Conservation (phyloP, 2,113 vertebrate species). For the Kobus ellipsiprymnus region DNA sequence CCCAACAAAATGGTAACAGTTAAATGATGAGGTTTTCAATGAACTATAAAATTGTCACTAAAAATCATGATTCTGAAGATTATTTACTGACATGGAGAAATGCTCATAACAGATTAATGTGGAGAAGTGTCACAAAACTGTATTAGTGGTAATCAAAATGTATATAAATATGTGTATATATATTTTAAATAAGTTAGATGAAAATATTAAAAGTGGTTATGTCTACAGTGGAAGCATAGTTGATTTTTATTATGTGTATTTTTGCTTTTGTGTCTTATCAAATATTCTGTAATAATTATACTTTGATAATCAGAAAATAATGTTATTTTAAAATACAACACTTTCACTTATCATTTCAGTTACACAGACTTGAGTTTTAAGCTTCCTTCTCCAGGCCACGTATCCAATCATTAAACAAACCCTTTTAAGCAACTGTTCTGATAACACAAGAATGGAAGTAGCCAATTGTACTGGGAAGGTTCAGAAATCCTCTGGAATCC, state of each 20-base stretch:
- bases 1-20: neutral
- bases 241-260: neutral
- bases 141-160: neutral
- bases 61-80: neutral
- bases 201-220: neutral
- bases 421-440: neutral
- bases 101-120: neutral
- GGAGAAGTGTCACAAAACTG: neutral
- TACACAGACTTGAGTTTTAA: neutral
- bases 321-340: neutral
- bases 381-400: neutral
- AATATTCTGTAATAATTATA: neutral
- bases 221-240: neutral
- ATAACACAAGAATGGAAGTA: neutral
- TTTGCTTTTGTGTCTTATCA: neutral
- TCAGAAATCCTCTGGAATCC: neutral
- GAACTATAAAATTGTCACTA: neutral
- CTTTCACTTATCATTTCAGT: neutral
- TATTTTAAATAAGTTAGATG: neutral
- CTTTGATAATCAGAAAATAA: neutral
- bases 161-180: neutral
- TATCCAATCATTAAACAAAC: neutral
- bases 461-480: neutral
- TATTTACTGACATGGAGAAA: neutral
- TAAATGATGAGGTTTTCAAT: neutral